These are phyloP conservation scores for Parthenolecanium corni DNA, from an alignment of 2,888 invertebrate genomes.

Conservation along the genomic window DNA sequence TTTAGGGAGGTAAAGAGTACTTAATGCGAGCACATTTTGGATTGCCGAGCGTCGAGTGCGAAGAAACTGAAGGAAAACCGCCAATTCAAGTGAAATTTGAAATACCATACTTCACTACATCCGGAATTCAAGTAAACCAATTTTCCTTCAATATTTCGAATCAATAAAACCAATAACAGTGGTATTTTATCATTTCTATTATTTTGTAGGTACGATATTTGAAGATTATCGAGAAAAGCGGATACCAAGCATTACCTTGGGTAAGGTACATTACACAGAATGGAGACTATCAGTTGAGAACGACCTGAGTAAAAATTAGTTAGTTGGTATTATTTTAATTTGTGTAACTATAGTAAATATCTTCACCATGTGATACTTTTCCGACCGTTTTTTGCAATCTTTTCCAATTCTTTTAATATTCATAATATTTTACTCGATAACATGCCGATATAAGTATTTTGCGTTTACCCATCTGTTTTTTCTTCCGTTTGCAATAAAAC, in stretches of 20 bases:
- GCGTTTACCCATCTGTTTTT: too few species aligned
- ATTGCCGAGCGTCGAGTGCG: conserved; percentile 50
- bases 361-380: too few species aligned
- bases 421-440: too few species aligned
- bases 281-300: conserved; percentile 56
- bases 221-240: conserved; percentile 60
- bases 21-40: conserved; percentile 57
- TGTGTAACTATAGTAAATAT: too few species aligned
- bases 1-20: conserved; percentile 51
- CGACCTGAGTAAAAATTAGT: conserved; percentile 33
- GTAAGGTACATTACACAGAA: conserved; percentile 59
- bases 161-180: neutral
- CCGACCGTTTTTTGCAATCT: too few species aligned
- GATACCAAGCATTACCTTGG: conserved; percentile 55
- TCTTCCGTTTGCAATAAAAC: too few species aligned
- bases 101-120: conserved; percentile 59
- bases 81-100: conserved; percentile 56
- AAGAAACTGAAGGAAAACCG: conserved; percentile 51
- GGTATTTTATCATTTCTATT: neutral
- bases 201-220: conserved; percentile 44
- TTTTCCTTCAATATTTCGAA: neutral
- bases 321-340: too few species aligned
- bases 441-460: too few species aligned
- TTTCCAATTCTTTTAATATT: too few species aligned
- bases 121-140: conserved; percentile 50